A percentile compares a stretch with the other conserved stretches of the same genome.
Evolutionary conservation across 2,888 invertebrate species (phyloP).

Genomic region (Rhopalosiphum nymphaeae): DNA sequence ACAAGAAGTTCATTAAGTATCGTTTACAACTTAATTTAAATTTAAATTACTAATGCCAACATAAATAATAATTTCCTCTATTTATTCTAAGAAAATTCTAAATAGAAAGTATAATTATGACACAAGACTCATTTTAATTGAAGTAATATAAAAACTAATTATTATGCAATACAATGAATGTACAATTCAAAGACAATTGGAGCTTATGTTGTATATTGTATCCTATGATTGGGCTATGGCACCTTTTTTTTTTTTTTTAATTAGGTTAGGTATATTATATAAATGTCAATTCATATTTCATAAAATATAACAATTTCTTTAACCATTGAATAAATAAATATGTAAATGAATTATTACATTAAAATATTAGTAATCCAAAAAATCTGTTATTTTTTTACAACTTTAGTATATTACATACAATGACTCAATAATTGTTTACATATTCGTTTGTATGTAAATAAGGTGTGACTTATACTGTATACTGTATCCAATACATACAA

Average conservation of each 20-base stretch:
- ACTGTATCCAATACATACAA: neutral
- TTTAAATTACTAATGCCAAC: neutral
- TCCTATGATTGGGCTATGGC: neutral
- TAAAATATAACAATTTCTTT: slow-evolving; percentile 15
- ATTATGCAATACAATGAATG: neutral
- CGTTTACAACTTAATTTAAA: neutral
- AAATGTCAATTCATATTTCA: neutral
- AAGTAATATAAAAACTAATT: neutral
- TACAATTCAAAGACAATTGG: neutral
- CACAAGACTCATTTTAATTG: neutral
- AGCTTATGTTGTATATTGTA: neutral
- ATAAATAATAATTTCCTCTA: neutral
- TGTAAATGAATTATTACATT: neutral
- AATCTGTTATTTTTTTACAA: slow-evolving; percentile 11
- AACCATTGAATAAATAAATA: slow-evolving; percentile 7
- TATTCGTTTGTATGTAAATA: neutral
- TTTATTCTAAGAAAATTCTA: neutral
- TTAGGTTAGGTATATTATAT: neutral
- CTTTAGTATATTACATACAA: neutral
- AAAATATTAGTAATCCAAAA: neutral
- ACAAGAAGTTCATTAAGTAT: too few species aligned
- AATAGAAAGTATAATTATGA: neutral
- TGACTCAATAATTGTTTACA: neutral
- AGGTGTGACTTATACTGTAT: neutral
- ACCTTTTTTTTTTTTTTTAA: neutral